Evolutionary conservation across 2,888 invertebrate species (phyloP), one percentile per base, ranked within the genome.

Genomic region (Clusia tigrina): DNA sequence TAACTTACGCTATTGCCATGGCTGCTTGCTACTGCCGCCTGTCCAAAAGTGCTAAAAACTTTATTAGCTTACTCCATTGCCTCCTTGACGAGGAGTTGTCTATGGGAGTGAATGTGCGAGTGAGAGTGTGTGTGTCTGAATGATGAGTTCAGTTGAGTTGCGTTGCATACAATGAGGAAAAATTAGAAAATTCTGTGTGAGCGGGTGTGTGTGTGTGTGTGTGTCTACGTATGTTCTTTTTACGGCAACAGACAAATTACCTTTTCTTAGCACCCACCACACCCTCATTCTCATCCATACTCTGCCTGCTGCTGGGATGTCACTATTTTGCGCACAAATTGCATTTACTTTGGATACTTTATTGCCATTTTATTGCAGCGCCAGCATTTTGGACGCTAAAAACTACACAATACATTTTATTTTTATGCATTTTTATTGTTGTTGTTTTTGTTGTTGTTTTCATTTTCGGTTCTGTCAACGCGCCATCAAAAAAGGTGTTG

Each of bases 1-100:
- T 75, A 68, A 65, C 68, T 60, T 60, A 60, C 55, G 60, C 60
- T 55, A 55, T 26, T 22, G 38, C 46, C 20, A 32, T 10, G 32
- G 15, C 18, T n/a, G 10, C 23, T 5, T 23, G 23, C 46, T 37
- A 32, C 15, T 55, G 15, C 18, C n/a, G 10, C 23, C 6, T 23
- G 23, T 17, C n/a, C 12, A 10, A 22, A 10, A 26, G 48, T 48
- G 54, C 12, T 42, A 54, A 58, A 51, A 60, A 37, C 48, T 60
- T 60, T 60, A 55, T 60, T 59, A 56, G 6, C 42, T 48, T 42
- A 42, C 42, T 42, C 42, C 42, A 20, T 48, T 48, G 18, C n/a
- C n/a, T n/a, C n/a, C n/a, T n/a, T n/a, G n/a, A n/a, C n/a, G n/a
- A n/a, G n/a, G n/a, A n/a, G 48, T 48, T 48, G 42, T 42, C n/a